Evolutionary conservation across 2,113 vertebrate species (phyloP).

Genomic region (Cromileptes altivelis): DNA sequence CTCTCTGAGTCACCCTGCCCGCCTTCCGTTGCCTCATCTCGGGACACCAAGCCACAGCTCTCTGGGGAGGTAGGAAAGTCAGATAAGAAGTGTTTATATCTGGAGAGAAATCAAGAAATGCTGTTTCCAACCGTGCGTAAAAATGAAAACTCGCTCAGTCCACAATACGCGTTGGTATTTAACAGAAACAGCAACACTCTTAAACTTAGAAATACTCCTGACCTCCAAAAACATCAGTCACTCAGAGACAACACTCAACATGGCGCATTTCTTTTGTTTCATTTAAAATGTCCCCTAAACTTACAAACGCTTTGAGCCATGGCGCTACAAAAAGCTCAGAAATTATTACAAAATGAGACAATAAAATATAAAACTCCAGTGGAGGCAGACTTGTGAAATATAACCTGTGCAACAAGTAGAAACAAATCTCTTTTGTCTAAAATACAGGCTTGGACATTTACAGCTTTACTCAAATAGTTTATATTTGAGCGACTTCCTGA

Average conservation of each 20-base stretch:
- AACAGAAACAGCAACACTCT: not conserved
- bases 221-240: not conserved
- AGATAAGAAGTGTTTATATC: not conserved
- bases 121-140: not conserved
- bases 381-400: not conserved
- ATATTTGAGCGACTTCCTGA: not conserved
- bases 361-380: not conserved
- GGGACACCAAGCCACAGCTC: conserved; percentile 84
- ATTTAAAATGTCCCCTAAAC: not conserved
- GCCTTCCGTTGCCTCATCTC: conserved; percentile 83
- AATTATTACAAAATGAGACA: not conserved
- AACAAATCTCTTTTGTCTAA: not conserved
- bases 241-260: not conserved
- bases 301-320: not conserved
- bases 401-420: not conserved
- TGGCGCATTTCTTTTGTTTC: not conserved
- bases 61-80: conserved; percentile 74
- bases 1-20: conserved; percentile 85
- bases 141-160: not conserved
- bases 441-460: not conserved
- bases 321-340: no score
- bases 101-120: not conserved
- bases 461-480: no score
- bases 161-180: not conserved
- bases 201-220: not conserved